Evolutionary conservation across 2,888 invertebrate genomes (phyloP).

Genomic region (Machimus rusticus): DNA sequence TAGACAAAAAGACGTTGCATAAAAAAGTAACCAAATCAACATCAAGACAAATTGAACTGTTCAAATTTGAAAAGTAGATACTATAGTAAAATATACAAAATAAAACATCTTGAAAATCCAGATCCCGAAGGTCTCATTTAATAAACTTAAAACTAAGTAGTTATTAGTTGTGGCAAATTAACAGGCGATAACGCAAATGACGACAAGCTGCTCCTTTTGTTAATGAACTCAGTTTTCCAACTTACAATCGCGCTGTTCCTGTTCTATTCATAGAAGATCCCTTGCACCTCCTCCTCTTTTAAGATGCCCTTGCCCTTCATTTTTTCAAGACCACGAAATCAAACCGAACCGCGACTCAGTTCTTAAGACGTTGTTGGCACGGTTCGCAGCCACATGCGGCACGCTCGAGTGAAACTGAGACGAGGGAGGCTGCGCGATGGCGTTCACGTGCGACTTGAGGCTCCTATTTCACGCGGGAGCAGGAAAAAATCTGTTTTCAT

Average conservation of each 20-base stretch:
- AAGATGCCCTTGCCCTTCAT: not conserved
- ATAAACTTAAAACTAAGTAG: not conserved
- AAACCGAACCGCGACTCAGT: not conserved
- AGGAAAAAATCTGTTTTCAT: slow-evolving; percentile 9
- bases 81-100: no score
- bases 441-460: not conserved
- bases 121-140: not conserved
- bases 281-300: not conserved
- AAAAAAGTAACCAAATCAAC: no score
- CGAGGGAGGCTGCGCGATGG: not conserved
- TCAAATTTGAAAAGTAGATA: no score
- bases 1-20: no score
- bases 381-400: slow-evolving; percentile 11
- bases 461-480: not conserved
- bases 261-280: not conserved
- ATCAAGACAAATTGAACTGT: no score
- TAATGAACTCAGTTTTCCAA: not conserved
- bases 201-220: not conserved
- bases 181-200: slow-evolving; percentile 4
- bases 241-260: not conserved
- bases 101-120: no score
- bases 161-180: slow-evolving; percentile 19
- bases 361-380: not conserved
- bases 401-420: slow-evolving; percentile 5
- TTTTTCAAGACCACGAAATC: not conserved